phyloP scores from a whole-genome alignment of 2,113 vertebrate genomes.

The Stegostoma tigrinum region DNA sequence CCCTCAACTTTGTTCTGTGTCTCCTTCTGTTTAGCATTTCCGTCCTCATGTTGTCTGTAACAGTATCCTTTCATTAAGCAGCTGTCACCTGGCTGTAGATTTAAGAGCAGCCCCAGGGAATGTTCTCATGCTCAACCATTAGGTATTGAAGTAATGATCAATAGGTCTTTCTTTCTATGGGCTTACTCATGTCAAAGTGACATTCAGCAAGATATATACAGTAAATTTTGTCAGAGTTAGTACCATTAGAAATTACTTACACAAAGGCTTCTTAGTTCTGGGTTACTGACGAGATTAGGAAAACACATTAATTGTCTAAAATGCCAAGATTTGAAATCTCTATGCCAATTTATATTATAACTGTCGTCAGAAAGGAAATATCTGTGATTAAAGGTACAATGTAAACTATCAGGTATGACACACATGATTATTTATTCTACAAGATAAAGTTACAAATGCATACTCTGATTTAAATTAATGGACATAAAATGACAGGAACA shows the following conservation, averaged over 20 bases:
- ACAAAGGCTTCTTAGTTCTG: conserved; percentile 10
- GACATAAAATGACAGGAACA: neutral
- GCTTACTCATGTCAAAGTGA: conserved; percentile 30
- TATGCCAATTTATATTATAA: neutral
- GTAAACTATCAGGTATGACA: neutral
- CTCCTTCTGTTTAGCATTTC: conserved; percentile 25
- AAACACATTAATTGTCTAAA: conserved; percentile 16
- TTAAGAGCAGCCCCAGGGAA: conserved; percentile 30
- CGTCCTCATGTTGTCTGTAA: conserved; percentile 28
- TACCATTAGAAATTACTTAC: neutral
- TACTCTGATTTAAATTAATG: neutral
- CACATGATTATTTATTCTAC: neutral
- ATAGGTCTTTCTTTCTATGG: conserved; percentile 34
- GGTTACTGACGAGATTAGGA: neutral
- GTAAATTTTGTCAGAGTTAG: conserved; percentile 4
- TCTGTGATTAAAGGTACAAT: neutral
- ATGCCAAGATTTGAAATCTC: neutral
- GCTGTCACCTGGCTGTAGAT: conserved; percentile 31
- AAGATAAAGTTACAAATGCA: neutral
- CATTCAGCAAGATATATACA: conserved; percentile 26
- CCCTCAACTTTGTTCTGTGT: neutral
- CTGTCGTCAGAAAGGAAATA: conserved; percentile 8
- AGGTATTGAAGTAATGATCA: conserved; percentile 23
- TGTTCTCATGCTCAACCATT: conserved; percentile 35
- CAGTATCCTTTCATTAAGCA: conserved; percentile 28